phyloP scores from a whole-genome alignment of 2,888 invertebrate genomes.

The Peribatodes rhomboidaria region DNA sequence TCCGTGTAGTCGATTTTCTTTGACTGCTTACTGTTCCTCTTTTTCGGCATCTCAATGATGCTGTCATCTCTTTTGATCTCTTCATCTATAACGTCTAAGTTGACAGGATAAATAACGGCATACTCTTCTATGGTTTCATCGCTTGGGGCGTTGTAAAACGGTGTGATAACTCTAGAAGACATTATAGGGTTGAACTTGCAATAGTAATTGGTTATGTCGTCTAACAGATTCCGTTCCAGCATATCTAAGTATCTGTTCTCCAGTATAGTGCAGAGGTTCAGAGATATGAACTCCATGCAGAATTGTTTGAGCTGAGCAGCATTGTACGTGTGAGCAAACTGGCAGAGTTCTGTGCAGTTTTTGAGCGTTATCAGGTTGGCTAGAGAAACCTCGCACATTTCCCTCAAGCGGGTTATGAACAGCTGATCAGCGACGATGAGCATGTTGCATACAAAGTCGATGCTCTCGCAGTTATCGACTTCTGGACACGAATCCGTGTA shows the following conservation, averaged over 20 bases:
- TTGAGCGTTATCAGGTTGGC: slow-evolving; percentile 89
- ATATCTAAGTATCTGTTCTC: slow-evolving; percentile 89
- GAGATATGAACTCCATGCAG: slow-evolving; percentile 92
- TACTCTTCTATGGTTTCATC: slow-evolving; percentile 85
- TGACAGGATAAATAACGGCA: slow-evolving; percentile 73
- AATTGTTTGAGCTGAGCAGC: slow-evolving; percentile 90
- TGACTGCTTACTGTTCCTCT: slow-evolving; percentile 74
- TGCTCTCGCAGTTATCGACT: slow-evolving; percentile 87
- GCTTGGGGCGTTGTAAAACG: slow-evolving; percentile 87
- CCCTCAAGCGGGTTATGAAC: slow-evolving; percentile 89
- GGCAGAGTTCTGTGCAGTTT: slow-evolving; percentile 92
- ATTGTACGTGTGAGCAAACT: slow-evolving; percentile 92
- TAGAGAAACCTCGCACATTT: slow-evolving; percentile 90
- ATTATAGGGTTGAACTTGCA: slow-evolving; percentile 87
- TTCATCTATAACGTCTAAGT: slow-evolving; percentile 80
- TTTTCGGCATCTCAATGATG: slow-evolving; percentile 66
- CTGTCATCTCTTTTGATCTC: slow-evolving; percentile 82
- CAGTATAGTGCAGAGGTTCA: slow-evolving; percentile 91
- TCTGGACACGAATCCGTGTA: slow-evolving; percentile 90
- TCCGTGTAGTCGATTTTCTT: slow-evolving; percentile 81
- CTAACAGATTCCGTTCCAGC: slow-evolving; percentile 87
- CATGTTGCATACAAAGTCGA: slow-evolving; percentile 91
- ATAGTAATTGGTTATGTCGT: slow-evolving; percentile 90
- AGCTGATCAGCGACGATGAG: slow-evolving; percentile 93
- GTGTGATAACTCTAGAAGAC: slow-evolving; percentile 89